Base-by-base conservation (phyloP, 23 tunicate species). In the Halocynthia roretzi region DNA sequence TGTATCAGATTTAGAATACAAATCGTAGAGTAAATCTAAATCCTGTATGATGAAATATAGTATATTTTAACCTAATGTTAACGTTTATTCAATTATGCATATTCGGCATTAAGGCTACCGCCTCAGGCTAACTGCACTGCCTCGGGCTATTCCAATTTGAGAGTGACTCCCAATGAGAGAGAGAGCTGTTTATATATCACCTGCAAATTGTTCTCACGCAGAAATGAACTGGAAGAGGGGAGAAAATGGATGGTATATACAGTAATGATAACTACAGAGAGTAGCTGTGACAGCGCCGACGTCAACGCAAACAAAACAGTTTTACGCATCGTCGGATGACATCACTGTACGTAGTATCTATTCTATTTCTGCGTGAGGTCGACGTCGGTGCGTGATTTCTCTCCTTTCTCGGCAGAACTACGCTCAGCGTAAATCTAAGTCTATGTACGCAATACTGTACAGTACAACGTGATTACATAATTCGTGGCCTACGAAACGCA, bases 301-400 rank as follows among this genome's bases (percentile, higher is more conserved):
- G 78, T 74, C 78, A 74, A 74, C 78, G 78, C 78, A 74, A 74
- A 54, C 63, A 74, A 74, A 74, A 54, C 19, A 54, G 55, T 48
- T 10, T 54, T 52, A 54, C 78, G 62, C 78, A 21, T 7, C 21
- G 14, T 9, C 19, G 63, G 23, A 53, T 54, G 78, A 74, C 50
- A 74, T 53, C 31, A 40, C 78, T 8, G 56, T 54, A 53, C 78
- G 78, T 54, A 53, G 14, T 54, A 48, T 74, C 55, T 21, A 14
- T 74, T 74, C 78, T 74, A 74, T 74, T 74, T 74, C 5, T 74
- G 78, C 78, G 78, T 74, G 63, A 52, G 78, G 70, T 65, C 70
- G 70, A 65, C 70, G 70, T 65, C 70, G 70, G 48, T 65, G 31
- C 70, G 70, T 65, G 31, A 65, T 40, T 20, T 65, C 70, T 48